Conservation (phyloP, 2,113 vertebrate genomes). For the Nothocercus julius region DNA sequence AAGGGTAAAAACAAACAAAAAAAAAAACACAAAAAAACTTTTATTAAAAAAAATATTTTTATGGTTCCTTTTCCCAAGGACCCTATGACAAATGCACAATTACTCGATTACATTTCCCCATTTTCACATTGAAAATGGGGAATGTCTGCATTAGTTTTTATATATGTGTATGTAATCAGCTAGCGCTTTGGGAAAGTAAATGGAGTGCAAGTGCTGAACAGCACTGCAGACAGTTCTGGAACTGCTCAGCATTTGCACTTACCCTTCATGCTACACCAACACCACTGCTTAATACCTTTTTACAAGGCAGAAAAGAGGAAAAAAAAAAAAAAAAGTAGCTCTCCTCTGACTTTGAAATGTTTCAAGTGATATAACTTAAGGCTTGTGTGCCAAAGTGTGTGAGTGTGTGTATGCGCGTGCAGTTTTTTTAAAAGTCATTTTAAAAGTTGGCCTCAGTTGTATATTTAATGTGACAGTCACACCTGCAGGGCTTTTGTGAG, state of each 20-base stretch:
- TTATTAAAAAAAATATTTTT: conserved; percentile 77
- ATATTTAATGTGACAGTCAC: conserved; percentile 6
- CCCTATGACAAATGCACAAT: conserved; percentile 76
- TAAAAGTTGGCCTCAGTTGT: conserved; percentile 44
- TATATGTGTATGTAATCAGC: conserved; percentile 72
- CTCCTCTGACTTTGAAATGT: conserved; percentile 39
- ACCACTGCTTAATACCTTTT: conserved; percentile 45
- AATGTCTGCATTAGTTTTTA: conserved; percentile 74
- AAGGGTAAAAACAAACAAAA: conserved; percentile 67
- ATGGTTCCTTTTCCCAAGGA: conserved; percentile 74
- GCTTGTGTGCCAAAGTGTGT: conserved; percentile 77
- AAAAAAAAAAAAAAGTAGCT: background rate
- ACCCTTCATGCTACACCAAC: conserved; percentile 54
- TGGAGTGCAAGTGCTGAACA: conserved; percentile 4
- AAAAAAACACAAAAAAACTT: conserved; percentile 44
- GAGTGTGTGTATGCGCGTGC: background rate
- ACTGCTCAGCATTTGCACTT: conserved; percentile 40
- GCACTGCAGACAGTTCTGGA: conserved; percentile 1
- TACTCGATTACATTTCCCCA: conserved; percentile 74
- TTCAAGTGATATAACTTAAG: conserved; percentile 46
- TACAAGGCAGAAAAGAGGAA: background rate
- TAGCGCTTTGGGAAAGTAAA: conserved; percentile 59
- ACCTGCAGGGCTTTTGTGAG: background rate
- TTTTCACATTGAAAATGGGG: conserved; percentile 84
- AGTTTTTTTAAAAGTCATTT: conserved; percentile 32